phyloP scores from a whole-genome alignment of 2,113 vertebrate genomes.

The Rhabdornis inornatus region DNA sequence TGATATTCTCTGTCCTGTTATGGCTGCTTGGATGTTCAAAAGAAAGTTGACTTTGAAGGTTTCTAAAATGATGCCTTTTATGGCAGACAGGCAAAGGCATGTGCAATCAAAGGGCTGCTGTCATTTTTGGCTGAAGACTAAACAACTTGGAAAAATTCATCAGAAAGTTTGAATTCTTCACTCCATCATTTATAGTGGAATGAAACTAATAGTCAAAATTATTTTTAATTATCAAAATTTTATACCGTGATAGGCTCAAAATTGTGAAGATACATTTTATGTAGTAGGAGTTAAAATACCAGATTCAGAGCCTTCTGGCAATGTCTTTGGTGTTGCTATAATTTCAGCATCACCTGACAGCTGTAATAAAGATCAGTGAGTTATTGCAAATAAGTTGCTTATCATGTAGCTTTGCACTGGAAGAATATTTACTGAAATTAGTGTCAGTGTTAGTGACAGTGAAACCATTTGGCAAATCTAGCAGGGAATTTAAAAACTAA shows the following conservation, averaged over 20 bases:
- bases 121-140: not conserved
- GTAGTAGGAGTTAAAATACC: not conserved
- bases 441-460: not conserved
- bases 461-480: not conserved
- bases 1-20: not conserved
- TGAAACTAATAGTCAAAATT: not conserved
- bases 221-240: not conserved
- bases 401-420: not conserved
- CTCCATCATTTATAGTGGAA: not conserved
- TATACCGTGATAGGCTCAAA: not conserved
- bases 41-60: not conserved
- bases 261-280: not conserved
- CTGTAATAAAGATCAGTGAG: not conserved
- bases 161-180: not conserved
- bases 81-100: not conserved
- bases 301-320: not conserved
- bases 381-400: conserved; percentile 1
- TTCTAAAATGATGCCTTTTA: not conserved
- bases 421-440: conserved; percentile 23
- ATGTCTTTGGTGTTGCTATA: not conserved
- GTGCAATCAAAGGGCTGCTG: not conserved
- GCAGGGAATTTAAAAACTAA: not conserved
- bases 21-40: not conserved
- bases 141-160: not conserved
- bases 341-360: not conserved